Evolutionary conservation across 1,140 invertebrate species (phyloP), one percentile per base, ranked within the genome.

Genomic region (Hyposmocoma kahamanoa): DNA sequence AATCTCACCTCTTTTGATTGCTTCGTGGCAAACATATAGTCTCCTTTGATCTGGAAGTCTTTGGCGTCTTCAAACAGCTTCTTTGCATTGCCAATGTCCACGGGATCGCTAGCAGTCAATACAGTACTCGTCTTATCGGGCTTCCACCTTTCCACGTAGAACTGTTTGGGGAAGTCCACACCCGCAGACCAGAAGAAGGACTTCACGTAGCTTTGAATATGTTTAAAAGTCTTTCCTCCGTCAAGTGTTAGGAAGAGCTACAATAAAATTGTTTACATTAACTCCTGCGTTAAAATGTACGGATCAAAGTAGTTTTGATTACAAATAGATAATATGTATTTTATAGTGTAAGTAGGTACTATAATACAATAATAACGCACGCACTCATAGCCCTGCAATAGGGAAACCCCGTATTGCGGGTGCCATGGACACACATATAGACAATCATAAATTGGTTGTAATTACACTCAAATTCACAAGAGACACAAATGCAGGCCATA

Each of bases 21-120:
- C 60, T 87, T 92, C 0, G 92, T 94, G 0, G 92, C 95, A 86
- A 97, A 97, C 90, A 96, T 91, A 69, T 93, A 97, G 53, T 95
- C 92, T 5, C 91, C 93, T 67, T 90, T 91, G 2, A 96, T 88
- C 71, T 94, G 91, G 79, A 97, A 95, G 62, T 96, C 93, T 66
- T 93, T 90, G 4, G 95, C 91, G 54, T 92, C 89, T 0, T 86
- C 83, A 22, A 95, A 90, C 20, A 94, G 76, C 6, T 89, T 77
- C 20, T 83, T 76, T 21, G 87, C 80, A 38, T 70, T 69, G 8
- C 59, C 65, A 50, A 79, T 53, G 24, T 78, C 74, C 3, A 61
- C 66, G 4, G 69, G 85, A 56, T 77, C 75, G 45, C 48, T 74
- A 42, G 84, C 71, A 87, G 88, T 90, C 79, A 42, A 92, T 0